Evolutionary conservation across 1,140 invertebrate genomes (phyloP).

Genomic region (Hermatobates lingyangjiaoensis): DNA sequence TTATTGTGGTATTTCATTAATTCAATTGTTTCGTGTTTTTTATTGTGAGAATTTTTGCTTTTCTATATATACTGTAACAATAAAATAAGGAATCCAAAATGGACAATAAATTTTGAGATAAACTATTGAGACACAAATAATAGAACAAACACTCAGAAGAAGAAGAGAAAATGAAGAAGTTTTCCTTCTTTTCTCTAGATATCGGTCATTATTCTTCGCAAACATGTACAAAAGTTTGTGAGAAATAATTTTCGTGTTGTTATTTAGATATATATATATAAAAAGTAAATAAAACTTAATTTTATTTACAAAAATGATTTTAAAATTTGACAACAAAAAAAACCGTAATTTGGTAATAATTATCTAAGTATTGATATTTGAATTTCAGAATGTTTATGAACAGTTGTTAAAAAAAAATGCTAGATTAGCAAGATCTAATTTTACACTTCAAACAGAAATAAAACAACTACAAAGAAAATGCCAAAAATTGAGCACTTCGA

Average conservation of each 20-base stretch:
- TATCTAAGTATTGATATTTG: background rate
- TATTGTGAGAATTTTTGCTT: too few species aligned
- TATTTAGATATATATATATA: background rate
- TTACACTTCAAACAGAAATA: background rate
- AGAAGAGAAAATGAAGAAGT: too few species aligned
- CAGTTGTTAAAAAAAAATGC: background rate
- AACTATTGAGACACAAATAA: too few species aligned
- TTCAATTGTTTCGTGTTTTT: too few species aligned
- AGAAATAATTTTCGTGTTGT: background rate
- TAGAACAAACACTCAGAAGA: too few species aligned
- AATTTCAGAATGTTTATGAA: background rate
- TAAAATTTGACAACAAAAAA: background rate
- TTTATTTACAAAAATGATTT: background rate
- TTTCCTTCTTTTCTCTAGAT: too few species aligned
- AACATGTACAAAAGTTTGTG: background rate
- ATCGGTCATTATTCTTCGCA: background rate
- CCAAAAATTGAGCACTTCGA: background rate
- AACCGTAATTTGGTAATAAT: background rate
- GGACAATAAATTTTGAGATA: too few species aligned
- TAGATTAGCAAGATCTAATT: background rate
- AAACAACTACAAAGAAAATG: background rate
- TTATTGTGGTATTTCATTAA: too few species aligned
- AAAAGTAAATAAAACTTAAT: background rate
- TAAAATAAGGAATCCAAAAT: too few species aligned
- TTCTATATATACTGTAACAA: too few species aligned